phyloP scores from a whole-genome alignment of 2,797 vertebrate genomes.

The Nyctalus aviator region DNA sequence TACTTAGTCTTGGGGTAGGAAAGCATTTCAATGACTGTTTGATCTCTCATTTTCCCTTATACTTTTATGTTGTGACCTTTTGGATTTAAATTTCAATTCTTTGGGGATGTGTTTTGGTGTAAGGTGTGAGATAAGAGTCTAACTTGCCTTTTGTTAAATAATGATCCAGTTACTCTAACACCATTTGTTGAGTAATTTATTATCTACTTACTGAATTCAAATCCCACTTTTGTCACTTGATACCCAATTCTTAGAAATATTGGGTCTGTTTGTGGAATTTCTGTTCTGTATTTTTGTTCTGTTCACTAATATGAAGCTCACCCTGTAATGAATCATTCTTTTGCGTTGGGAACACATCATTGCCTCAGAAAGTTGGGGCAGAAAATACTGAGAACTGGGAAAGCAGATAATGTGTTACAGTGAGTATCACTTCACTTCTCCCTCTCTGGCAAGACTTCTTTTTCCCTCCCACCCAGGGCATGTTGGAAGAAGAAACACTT shows the following conservation, averaged over 20 bases:
- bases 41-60: slow-evolving; percentile 3
- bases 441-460: neutral
- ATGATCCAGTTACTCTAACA: neutral
- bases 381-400: slow-evolving; percentile 1
- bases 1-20: neutral
- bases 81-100: slow-evolving; percentile 22
- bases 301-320: neutral
- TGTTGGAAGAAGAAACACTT: neutral
- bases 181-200: slow-evolving; percentile 13
- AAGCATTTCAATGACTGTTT: slow-evolving; percentile 5
- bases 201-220: neutral
- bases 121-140: slow-evolving; percentile 33
- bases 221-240: neutral
- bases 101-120: slow-evolving; percentile 27
- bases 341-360: neutral
- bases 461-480: neutral
- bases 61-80: slow-evolving; percentile 33
- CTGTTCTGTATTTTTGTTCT: slow-evolving; percentile 33
- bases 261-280: neutral
- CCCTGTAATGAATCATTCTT: neutral
- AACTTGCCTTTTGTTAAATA: slow-evolving; percentile 47
- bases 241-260: neutral
- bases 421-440: neutral
- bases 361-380: neutral
- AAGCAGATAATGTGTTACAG: neutral